phyloP scores from a whole-genome alignment of 23 tunicate genomes.

The Phallusia fumigata region DNA sequence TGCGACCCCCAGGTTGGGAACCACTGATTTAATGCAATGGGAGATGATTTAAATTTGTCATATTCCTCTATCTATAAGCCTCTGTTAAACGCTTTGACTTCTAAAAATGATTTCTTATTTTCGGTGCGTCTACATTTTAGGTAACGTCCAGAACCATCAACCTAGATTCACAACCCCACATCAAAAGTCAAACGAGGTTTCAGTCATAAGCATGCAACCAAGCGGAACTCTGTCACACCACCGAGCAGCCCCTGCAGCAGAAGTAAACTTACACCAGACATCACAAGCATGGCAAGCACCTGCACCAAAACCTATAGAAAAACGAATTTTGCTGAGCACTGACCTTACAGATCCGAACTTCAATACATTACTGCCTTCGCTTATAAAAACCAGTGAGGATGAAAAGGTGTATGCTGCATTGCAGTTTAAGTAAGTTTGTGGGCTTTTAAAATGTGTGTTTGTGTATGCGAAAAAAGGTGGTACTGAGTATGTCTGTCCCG shows the following conservation, averaged over 20 bases:
- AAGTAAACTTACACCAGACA: no score
- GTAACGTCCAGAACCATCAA: background rate
- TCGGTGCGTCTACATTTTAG: no score
- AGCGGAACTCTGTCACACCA: background rate
- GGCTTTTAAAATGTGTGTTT: background rate
- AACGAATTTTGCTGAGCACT: background rate
- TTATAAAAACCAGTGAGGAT: conserved; percentile 37
- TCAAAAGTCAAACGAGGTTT: background rate
- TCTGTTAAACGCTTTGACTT: no score
- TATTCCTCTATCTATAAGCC: no score
- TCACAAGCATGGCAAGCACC: background rate
- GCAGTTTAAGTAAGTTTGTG: conserved; percentile 39
- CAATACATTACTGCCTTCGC: conserved; percentile 34
- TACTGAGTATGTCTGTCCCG: no score
- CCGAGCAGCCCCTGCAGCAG: background rate
- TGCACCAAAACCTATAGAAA: background rate
- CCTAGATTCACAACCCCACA: background rate
- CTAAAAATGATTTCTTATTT: no score
- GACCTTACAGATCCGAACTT: background rate
- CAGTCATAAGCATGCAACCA: background rate
- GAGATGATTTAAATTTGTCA: no score
- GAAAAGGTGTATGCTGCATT: conserved; percentile 25
- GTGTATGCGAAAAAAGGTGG: no score
- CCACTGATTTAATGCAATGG: no score
- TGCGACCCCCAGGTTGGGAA: no score